Base-by-base conservation (phyloP, 2,888 invertebrate species). In the Myopa tessellatipennis region DNA sequence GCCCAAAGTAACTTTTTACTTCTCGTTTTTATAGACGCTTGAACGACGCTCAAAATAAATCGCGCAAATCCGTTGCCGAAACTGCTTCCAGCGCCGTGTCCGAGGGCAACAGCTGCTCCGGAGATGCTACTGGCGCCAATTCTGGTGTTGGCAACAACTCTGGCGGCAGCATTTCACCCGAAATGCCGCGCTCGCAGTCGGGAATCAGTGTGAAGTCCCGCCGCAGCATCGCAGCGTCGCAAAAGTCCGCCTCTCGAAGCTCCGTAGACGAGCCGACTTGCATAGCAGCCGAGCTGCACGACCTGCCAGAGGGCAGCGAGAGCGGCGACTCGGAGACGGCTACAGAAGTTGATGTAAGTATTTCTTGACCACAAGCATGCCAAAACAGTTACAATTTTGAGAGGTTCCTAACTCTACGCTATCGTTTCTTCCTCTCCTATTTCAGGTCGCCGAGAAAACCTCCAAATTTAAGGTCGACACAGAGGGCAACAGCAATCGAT, bases 391-490 rank as follows among this genome's bases (percentile, higher is more conserved):
- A 12, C 4, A n/a, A n/a, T n/a, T n/a, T n/a, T n/a, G n/a, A n/a
- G n/a, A n/a, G n/a, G n/a, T n/a, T n/a, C n/a, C n/a, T n/a, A n/a
- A n/a, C n/a, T n/a, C n/a, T n/a, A n/a, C n/a, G n/a, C 14, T 34
- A 26, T 36, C 2, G 26, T 3, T 26, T 16, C 38, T 68, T 55
- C 63, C 60, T 80, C 69, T 40, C 73, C 16, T 12, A n/a, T 83
- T 81, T 4, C 78, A 91, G 85, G 91, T 91, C 50, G 91, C 94
- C 79, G 94, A 94, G 86, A 93, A 93, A 85, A 92, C 94, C 3
- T 91, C 94, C 60, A 94, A 94, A 85, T 94, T 94, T 86, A 94
- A 94, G 87, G 94, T 94, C 81, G 93, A 94, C 55, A 94, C 94
- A 0, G 94, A 94, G 85, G 91, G 92, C 76, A 90, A 90, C 80